Evolutionary conservation across 1,140 invertebrate species (phyloP).

Genomic region (Formica selysi): DNA sequence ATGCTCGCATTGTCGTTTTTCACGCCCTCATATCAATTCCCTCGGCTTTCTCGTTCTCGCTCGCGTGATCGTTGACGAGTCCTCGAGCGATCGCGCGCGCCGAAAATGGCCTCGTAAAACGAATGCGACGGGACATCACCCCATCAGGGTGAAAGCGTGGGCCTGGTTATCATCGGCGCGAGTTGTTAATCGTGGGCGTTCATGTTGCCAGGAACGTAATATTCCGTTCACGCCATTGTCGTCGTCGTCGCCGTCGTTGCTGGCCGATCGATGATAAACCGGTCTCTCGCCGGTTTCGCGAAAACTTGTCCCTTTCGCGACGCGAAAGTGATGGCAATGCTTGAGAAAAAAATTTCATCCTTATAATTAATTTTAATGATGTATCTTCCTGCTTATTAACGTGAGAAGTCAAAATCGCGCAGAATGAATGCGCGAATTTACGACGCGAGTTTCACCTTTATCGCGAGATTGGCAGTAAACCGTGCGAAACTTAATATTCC

Average conservation of each 20-base stretch:
- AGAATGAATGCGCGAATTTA: conserved; percentile 54
- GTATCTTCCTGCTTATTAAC: conserved; percentile 50
- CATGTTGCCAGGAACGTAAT: conserved; percentile 65
- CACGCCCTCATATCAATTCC: conserved; percentile 55
- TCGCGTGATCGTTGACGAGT: conserved; percentile 68
- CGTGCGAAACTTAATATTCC: conserved; percentile 62
- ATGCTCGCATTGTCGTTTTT: conserved; percentile 65
- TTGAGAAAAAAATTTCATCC: neutral
- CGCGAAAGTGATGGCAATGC: neutral
- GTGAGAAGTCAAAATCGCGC: conserved; percentile 35
- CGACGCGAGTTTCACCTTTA: conserved; percentile 46
- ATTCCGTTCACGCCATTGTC: conserved; percentile 57
- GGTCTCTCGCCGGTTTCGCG: conserved; percentile 43
- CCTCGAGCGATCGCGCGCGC: conserved; percentile 58
- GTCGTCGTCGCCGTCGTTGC: conserved; percentile 6
- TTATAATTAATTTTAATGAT: neutral
- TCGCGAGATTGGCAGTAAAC: conserved; percentile 50
- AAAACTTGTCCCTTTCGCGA: neutral
- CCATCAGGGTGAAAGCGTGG: conserved; percentile 53
- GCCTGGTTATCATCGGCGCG: conserved; percentile 70
- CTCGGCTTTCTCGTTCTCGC: conserved; percentile 31
- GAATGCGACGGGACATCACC: conserved; percentile 62
- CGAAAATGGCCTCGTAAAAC: conserved; percentile 74
- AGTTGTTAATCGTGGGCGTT: conserved; percentile 74
- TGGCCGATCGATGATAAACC: conserved; percentile 60